phyloP scores from a whole-genome alignment of 2,888 invertebrate genomes.

The Sussaba pulchella region DNA sequence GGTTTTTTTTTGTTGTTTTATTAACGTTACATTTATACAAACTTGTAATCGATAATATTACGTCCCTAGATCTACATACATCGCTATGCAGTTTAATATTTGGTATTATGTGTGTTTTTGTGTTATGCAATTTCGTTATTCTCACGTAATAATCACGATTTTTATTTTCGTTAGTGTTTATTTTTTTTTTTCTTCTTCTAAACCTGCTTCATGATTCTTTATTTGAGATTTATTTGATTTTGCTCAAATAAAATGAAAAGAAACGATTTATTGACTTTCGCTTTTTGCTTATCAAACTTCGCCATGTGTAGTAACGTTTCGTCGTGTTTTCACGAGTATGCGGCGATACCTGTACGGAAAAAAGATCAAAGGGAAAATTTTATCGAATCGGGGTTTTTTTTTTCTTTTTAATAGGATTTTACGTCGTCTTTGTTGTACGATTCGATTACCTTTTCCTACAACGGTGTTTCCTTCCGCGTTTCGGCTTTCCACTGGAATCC shows the following conservation, averaged over 20 bases:
- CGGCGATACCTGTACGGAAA: conserved; percentile 71
- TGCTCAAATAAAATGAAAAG: conserved; percentile 82
- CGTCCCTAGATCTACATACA: conserved; percentile 78
- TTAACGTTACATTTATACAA: conserved; percentile 83
- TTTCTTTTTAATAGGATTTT: not conserved
- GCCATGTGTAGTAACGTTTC: conserved; percentile 76
- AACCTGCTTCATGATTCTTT: conserved; percentile 73
- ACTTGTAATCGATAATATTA: conserved; percentile 78
- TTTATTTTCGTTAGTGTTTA: conserved; percentile 47
- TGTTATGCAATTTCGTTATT: conserved; percentile 70
- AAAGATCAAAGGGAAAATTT: conserved; percentile 1
- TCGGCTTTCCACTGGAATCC: conserved; percentile 91
- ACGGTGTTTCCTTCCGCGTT: conserved; percentile 91
- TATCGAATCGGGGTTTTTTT: too few species aligned
- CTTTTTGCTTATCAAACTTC: conserved; percentile 80
- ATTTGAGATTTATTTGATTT: conserved; percentile 83
- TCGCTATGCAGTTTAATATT: conserved; percentile 81
- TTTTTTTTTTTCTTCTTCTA: conserved; percentile 41
- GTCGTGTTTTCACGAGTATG: conserved; percentile 68
- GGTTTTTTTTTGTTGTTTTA: conserved; percentile 64
- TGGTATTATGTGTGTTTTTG: conserved; percentile 78
- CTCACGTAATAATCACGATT: conserved; percentile 58
- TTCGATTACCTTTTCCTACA: conserved; percentile 83
- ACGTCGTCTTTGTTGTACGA: not conserved
- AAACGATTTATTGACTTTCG: conserved; percentile 82